Percentiles rank a stretch among this genome's conserved stretches.
phyloP scores from a whole-genome alignment of 35 echinoderm and acorn worm species.

The Lytechinus variegatus region DNA sequence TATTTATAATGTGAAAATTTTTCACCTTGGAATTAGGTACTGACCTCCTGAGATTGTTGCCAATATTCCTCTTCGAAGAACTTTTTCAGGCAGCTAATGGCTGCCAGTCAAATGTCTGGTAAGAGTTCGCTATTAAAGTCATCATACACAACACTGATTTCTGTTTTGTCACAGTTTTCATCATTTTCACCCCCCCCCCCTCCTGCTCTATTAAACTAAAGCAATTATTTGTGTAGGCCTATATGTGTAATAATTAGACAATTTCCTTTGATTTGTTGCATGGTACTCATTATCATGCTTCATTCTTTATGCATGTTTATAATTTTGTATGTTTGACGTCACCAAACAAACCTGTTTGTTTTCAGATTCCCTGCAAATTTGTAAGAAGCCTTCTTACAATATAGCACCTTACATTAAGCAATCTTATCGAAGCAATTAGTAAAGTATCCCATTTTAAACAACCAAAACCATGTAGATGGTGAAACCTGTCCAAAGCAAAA shows the following conservation, averaged over 20 bases:
- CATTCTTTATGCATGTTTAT: background rate
- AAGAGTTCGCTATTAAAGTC: no score
- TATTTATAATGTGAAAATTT: no score
- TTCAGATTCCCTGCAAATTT: background rate
- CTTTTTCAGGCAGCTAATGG: no score
- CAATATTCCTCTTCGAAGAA: no score
- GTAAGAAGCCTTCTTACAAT: background rate
- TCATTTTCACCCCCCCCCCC: background rate
- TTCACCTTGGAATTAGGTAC: no score
- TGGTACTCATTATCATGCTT: background rate
- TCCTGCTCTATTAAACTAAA: no score
- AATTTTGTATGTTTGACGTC: no score
- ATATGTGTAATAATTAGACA: no score
- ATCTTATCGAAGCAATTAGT: background rate
- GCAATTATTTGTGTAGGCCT: no score
- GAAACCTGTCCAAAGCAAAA: background rate
- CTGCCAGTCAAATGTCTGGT: no score
- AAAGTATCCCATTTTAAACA: background rate
- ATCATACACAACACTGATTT: background rate
- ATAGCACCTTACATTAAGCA: background rate
- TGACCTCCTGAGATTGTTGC: no score
- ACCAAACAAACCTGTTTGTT: background rate
- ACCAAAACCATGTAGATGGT: background rate
- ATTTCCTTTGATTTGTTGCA: background rate
- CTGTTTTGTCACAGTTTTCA: background rate